Percentiles rank a stretch among this genome's conserved stretches.
Evolutionary conservation across 2,797 vertebrate genomes (phyloP).

Genomic region (Novumbra hubbsi): DNA sequence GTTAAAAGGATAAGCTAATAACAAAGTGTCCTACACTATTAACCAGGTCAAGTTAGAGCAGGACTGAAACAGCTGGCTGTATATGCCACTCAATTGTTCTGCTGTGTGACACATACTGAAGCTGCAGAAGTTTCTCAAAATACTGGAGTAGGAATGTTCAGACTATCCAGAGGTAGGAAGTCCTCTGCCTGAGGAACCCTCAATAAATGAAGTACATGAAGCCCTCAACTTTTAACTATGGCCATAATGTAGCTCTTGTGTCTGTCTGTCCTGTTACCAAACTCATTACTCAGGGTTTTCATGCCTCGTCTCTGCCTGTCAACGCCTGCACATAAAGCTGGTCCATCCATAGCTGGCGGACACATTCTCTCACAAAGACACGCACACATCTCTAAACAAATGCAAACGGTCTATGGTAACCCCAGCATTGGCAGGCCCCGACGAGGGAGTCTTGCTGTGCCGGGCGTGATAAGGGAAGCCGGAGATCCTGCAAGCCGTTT

Average conservation of each 20-base stretch:
- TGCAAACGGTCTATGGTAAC: neutral
- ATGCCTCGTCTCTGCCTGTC: constrained; percentile 43
- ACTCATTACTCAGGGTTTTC: constrained; percentile 29
- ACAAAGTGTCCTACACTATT: no score
- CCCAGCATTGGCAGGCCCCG: neutral
- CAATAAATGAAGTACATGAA: neutral
- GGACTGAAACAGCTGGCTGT: neutral
- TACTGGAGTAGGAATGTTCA: neutral
- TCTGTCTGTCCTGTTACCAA: constrained; percentile 1
- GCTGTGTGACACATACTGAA: neutral
- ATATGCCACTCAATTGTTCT: neutral
- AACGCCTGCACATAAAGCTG: constrained; percentile 44
- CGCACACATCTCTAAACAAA: neutral
- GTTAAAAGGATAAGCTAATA: no score
- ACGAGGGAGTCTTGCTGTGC: neutral
- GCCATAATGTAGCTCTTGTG: neutral
- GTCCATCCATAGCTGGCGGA: constrained; percentile 17
- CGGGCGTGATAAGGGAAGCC: neutral
- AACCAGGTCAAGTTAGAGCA: neutral
- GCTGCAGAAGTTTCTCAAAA: neutral
- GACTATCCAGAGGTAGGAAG: neutral
- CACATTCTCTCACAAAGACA: neutral
- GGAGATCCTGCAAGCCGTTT: neutral
- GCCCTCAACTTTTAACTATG: neutral
- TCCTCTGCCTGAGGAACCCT: neutral